Base-by-base conservation (phyloP, 92 coral and sea anemone species). In the Porites lobata region DNA sequence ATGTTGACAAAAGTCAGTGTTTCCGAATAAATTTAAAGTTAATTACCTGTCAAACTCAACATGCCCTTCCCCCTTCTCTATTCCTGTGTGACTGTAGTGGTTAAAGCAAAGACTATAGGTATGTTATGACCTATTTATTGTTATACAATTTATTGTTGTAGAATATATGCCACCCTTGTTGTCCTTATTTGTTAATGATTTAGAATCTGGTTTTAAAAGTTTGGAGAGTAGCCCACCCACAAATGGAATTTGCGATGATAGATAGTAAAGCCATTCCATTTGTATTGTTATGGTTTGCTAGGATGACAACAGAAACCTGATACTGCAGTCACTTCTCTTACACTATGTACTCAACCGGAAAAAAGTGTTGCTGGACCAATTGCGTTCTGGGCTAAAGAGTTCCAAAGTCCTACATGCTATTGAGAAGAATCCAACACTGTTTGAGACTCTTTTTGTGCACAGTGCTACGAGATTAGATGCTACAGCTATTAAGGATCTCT, bases 341-440 rank as follows among this genome's bases (percentile, higher is more conserved):
- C 87, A 88, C 86, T 76, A 70, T 72, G 90, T 90, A 13, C 71
- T 90, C 32, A 90, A 70, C 75, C 20, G 75, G 57, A 90, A 71
- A 67, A 90, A 90, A 83, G 83, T 81, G 54, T 62, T 84, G 13
- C 1, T 89, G 81, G 89, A 89, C 63, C 89, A 89, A 82, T 26
- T 82, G 54, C 79, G 84, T 24, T n/a, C 19, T 20, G 91, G 91
- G 7, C 62, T 88, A 14, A 88, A 71, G 66, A 73, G 38, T 20
- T 51, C 57, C 5, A 26, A 76, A 9, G 53, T 89, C 26, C 78
- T 89, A 17, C 76, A 83, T 12, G 82, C 51, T 21, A 76, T 76
- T 43, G 69, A 53, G 20, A 83, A 76, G 57, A 6, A 66, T 50
- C 92, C 92, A 61, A 51, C 57, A 18, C 76, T 75, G 29, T 83